Percentiles rank a stretch among this genome's conserved stretches.
Conservation (phyloP, 2,797 vertebrate genomes). For the Spinus pinus region DNA sequence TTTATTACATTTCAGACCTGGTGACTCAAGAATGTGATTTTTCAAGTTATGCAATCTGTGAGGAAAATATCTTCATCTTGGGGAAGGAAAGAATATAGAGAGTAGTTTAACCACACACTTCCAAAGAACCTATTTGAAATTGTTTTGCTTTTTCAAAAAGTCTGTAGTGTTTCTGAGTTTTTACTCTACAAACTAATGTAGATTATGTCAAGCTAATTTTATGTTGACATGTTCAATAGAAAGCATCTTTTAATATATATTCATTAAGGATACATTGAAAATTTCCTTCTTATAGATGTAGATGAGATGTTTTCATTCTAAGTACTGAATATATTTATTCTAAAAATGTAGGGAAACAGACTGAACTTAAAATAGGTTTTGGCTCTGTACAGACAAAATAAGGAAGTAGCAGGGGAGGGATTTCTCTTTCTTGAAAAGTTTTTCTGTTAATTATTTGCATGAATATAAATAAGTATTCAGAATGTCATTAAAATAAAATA, state of each 20-base stretch:
- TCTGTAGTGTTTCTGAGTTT: background rate
- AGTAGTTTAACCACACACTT: background rate
- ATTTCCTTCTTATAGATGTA: background rate
- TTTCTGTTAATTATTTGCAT: background rate
- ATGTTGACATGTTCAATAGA: background rate
- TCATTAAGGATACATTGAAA: background rate
- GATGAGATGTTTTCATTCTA: background rate
- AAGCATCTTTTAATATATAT: background rate
- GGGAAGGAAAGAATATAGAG: background rate
- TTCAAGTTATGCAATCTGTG: background rate
- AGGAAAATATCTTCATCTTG: background rate
- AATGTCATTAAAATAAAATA: background rate
- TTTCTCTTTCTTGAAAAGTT: background rate
- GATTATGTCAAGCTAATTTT: background rate
- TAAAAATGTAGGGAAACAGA: background rate
- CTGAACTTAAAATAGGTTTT: background rate
- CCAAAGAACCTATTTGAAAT: background rate
- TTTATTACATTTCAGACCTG: background rate
- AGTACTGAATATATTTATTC: background rate
- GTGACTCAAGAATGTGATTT: background rate
- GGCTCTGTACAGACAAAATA: background rate
- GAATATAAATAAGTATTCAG: background rate
- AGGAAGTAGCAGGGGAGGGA: background rate
- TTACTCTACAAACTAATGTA: background rate
- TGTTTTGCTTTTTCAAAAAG: background rate